Percentiles rank a stretch among this genome's conserved stretches.
These are phyloP conservation scores for Phataginus tetradactyla DNA, from an alignment of 2,797 vertebrate species.

Conservation along the genomic window DNA sequence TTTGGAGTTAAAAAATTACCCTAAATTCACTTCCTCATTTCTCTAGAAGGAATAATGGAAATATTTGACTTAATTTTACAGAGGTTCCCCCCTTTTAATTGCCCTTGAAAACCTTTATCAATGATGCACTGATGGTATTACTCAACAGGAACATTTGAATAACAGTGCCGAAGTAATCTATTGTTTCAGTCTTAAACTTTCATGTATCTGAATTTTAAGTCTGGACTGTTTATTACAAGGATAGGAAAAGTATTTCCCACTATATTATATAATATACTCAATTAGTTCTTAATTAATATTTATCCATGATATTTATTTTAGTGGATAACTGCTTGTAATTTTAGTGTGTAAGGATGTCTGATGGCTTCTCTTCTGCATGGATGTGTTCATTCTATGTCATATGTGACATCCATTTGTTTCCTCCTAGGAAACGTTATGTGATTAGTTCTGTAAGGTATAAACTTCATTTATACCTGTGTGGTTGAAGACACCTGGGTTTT, in stretches of 20 bases:
- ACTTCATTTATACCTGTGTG: not conserved
- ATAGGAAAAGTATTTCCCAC: not conserved
- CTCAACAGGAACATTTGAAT: not conserved
- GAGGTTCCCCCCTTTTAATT: not conserved
- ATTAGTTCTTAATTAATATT: not conserved
- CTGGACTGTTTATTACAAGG: not conserved
- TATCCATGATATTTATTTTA: not conserved
- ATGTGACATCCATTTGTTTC: not conserved
- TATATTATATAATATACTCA: not conserved
- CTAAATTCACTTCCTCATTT: not conserved
- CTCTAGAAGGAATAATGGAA: not conserved
- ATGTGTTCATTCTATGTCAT: not conserved
- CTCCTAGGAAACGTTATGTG: not conserved
- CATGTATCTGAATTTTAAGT: not conserved
- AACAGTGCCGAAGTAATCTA: not conserved
- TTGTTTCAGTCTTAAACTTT: not conserved
- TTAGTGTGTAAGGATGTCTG: not conserved
- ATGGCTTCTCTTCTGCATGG: not conserved
- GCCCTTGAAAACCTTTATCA: not conserved
- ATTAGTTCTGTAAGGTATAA: not conserved
- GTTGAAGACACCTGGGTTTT: not conserved
- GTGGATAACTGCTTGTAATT: not conserved
- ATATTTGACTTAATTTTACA: slow-evolving; percentile 16
- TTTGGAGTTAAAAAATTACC: not conserved
- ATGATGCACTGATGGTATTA: not conserved